Evolutionary conservation across 2,797 vertebrate genomes (phyloP).

Genomic region (Podarcis lilfordi): DNA sequence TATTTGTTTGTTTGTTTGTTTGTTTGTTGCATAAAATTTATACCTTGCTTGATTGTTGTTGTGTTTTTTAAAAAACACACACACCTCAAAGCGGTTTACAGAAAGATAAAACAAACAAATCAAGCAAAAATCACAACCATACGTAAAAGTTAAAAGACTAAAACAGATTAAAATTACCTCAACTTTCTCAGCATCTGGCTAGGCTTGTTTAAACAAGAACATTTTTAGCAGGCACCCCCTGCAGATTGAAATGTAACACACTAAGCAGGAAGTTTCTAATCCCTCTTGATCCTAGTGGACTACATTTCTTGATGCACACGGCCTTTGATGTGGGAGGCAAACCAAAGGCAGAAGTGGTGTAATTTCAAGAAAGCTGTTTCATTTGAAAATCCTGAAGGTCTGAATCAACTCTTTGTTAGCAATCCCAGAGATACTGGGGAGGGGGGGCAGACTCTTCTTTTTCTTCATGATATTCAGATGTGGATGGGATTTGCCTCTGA

Average conservation of each 20-base stretch:
- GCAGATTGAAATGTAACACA: background rate
- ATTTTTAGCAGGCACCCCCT: background rate
- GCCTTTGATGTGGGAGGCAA: background rate
- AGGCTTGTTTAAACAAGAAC: no score
- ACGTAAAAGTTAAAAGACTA: no score
- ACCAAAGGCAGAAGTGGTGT: background rate
- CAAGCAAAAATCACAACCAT: no score
- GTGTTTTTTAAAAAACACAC: no score
- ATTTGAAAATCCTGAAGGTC: background rate
- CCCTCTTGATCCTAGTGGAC: background rate
- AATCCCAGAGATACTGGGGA: accelerated
- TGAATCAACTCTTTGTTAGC: background rate
- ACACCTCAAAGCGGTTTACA: no score
- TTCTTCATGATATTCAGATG: background rate
- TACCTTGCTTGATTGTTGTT: no score
- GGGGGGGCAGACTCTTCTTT: background rate
- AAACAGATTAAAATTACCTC: no score
- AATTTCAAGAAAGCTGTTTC: background rate
- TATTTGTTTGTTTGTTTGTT: no score
- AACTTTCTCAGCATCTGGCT: background rate
- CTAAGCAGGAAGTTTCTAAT: background rate
- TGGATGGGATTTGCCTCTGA: conserved; percentile 4
- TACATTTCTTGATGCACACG: background rate
- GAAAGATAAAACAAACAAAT: no score
- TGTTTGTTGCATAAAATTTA: no score